Conservation (phyloP, 2,113 vertebrate genomes). For the Bothrops jararaca region DNA sequence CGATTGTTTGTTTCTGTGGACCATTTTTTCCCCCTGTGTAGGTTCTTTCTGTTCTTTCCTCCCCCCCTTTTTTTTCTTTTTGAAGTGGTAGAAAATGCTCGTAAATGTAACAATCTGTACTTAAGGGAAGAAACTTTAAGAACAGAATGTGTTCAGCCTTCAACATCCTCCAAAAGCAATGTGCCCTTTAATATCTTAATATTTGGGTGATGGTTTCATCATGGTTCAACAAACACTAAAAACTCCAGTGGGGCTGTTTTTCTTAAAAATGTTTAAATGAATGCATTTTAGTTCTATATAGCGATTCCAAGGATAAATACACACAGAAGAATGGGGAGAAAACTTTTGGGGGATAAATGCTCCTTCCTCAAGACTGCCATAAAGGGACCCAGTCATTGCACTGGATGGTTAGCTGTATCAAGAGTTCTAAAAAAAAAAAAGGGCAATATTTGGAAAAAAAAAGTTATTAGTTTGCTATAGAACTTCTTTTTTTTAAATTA, state of each 20-base stretch:
- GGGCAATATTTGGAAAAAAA: not conserved
- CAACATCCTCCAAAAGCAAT: not conserved
- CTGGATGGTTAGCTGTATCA: not conserved
- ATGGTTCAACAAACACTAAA: not conserved
- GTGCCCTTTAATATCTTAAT: not conserved
- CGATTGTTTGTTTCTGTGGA: not conserved
- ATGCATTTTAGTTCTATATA: not conserved
- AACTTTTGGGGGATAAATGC: not conserved
- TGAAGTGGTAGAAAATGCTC: not conserved
- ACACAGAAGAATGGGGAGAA: no score
- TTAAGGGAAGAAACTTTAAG: not conserved
- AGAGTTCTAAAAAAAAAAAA: not conserved
- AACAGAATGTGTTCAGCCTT: not conserved
- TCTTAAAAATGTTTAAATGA: not conserved
- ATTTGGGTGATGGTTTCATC: not conserved
- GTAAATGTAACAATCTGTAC: not conserved
- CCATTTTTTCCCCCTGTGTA: not conserved
- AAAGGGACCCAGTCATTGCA: not conserved
- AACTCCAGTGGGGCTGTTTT: not conserved
- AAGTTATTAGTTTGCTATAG: not conserved
- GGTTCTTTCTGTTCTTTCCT: not conserved
- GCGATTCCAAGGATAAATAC: not conserved
- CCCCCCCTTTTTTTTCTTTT: not conserved
- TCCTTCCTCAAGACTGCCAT: not conserved
- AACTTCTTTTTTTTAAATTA: no score